Conservation (phyloP, 2,113 vertebrate species). For the Oriolus oriolus region DNA sequence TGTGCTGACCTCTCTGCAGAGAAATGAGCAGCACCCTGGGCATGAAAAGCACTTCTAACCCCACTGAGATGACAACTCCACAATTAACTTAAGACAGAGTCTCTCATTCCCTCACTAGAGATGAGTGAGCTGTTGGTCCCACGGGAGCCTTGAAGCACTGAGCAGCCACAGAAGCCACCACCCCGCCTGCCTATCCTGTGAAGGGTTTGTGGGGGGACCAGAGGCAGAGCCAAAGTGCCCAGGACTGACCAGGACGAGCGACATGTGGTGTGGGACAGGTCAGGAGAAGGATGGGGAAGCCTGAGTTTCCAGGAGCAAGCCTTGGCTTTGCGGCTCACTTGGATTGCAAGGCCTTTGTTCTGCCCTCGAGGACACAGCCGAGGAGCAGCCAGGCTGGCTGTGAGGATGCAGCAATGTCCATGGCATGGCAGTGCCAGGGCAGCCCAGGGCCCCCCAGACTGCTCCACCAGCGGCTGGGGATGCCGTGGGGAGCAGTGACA, state of each 20-base stretch:
- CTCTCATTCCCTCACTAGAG: background rate
- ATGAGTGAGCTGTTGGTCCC: background rate
- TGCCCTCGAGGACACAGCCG: background rate
- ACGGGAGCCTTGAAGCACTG: background rate
- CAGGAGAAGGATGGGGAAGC: background rate
- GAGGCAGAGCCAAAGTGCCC: background rate
- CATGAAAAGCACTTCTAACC: background rate
- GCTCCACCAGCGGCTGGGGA: background rate
- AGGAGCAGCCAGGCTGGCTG: background rate
- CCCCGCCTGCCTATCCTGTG: accelerated
- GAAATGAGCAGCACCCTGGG: background rate
- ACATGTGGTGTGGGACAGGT: accelerated
- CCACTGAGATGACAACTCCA: background rate
- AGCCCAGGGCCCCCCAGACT: background rate
- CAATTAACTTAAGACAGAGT: background rate
- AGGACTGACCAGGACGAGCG: background rate
- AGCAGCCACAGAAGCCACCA: background rate
- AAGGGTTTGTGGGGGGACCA: accelerated
- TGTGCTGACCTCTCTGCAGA: background rate
- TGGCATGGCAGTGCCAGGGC: background rate
- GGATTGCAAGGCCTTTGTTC: background rate
- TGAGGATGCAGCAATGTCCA: background rate
- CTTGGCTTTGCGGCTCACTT: background rate
- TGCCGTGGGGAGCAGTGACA: background rate
- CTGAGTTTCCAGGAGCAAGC: background rate